These are phyloP conservation scores for Norana najaformis DNA, from an alignment of 2,888 invertebrate genomes.

Conservation along the genomic window DNA sequence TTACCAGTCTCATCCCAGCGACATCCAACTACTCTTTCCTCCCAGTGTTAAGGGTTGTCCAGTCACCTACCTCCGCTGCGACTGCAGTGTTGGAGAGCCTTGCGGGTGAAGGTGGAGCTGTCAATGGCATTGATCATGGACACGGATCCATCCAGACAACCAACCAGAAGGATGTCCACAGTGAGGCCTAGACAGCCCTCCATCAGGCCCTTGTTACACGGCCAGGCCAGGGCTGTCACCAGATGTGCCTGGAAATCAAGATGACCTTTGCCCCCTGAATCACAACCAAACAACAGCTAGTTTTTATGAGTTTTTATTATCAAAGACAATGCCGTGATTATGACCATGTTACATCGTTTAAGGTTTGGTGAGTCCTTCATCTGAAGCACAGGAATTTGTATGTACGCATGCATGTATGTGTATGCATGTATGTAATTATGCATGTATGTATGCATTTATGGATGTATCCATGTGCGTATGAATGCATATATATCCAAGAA, in stretches of 20 bases:
- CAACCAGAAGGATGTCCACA: constrained; percentile 65
- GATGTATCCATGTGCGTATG: no score
- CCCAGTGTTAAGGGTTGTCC: neutral
- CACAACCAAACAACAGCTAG: constrained; percentile 5
- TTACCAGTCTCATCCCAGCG: neutral
- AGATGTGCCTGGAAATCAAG: constrained; percentile 55
- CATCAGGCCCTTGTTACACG: constrained; percentile 57
- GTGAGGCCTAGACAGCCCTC: constrained; percentile 55
- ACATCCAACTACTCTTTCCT: neutral
- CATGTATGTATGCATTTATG: neutral
- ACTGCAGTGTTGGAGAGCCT: constrained; percentile 55
- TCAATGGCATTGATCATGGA: constrained; percentile 56
- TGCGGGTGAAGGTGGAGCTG: constrained; percentile 49
- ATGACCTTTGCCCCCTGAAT: constrained; percentile 65
- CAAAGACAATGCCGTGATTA: neutral
- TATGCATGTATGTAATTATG: neutral
- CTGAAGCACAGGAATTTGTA: neutral
- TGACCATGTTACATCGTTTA: neutral
- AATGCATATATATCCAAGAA: no score
- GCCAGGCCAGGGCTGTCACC: constrained; percentile 66
- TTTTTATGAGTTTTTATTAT: neutral
- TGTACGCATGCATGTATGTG: neutral
- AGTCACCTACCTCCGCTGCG: constrained; percentile 49
- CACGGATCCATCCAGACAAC: constrained; percentile 66
- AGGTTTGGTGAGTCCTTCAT: neutral